phyloP scores from a whole-genome alignment of 2,888 invertebrate species.

The Abscondita cerata region DNA sequence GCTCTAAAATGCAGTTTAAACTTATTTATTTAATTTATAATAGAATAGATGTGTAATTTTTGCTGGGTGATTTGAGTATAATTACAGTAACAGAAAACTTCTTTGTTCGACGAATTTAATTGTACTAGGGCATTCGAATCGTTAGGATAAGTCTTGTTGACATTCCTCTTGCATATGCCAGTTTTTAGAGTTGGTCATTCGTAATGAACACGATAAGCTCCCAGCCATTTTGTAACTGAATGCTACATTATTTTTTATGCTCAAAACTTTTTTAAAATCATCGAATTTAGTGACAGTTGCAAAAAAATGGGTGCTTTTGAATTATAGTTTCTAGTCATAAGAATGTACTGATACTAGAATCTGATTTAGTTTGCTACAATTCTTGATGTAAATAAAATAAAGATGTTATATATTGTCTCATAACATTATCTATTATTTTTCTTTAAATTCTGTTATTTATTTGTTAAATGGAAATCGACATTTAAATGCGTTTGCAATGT shows the following conservation, averaged over 20 bases:
- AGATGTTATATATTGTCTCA: slow-evolving; percentile 43
- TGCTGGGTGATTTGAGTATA: slow-evolving; percentile 31
- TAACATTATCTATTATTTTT: slow-evolving; percentile 5
- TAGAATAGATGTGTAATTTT: slow-evolving; percentile 22
- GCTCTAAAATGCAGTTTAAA: slow-evolving; percentile 30
- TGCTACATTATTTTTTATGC: slow-evolving; percentile 4
- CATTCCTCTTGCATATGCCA: slow-evolving; percentile 39
- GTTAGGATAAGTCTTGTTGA: slow-evolving; percentile 28
- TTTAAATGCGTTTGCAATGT: too few species aligned
- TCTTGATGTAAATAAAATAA: slow-evolving; percentile 51
- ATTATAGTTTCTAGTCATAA: slow-evolving; percentile 57
- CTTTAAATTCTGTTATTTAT: neutral
- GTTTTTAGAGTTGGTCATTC: slow-evolving; percentile 41
- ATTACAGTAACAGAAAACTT: slow-evolving; percentile 22
- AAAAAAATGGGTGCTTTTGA: slow-evolving; percentile 7
- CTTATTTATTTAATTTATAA: slow-evolving; percentile 34
- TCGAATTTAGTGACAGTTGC: neutral
- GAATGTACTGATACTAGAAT: slow-evolving; percentile 55
- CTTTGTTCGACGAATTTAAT: too few species aligned
- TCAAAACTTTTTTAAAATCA: slow-evolving; percentile 5
- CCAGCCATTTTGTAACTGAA: slow-evolving; percentile 10
- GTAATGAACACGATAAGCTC: slow-evolving; percentile 10
- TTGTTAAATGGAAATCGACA: too few species aligned
- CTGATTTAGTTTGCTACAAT: slow-evolving; percentile 47
- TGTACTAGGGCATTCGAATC: slow-evolving; percentile 40